These are phyloP conservation scores for Edolisoma coerulescens DNA, from an alignment of 2,113 vertebrate genomes.

Conservation along the genomic window DNA sequence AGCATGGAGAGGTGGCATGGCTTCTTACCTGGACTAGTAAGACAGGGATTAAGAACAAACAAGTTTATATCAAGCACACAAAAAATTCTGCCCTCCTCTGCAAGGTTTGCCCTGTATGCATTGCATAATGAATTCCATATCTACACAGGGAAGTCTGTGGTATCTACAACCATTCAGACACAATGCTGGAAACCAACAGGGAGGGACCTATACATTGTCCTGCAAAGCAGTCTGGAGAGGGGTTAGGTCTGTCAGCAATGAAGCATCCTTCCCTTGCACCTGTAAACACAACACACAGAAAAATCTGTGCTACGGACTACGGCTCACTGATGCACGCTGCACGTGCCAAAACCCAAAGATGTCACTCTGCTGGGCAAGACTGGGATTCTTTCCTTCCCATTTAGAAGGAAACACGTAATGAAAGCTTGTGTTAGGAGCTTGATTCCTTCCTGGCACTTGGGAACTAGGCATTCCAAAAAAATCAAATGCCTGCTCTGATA, in stretches of 20 bases:
- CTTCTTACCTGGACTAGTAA: background rate
- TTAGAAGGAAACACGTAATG: background rate
- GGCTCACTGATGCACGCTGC: accelerated
- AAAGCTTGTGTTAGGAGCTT: background rate
- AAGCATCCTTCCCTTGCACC: background rate
- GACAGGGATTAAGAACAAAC: background rate
- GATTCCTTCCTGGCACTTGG: background rate
- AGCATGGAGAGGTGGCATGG: background rate
- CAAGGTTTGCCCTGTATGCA: background rate
- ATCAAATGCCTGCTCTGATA: background rate
- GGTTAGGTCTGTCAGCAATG: background rate
- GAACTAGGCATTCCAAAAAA: background rate
- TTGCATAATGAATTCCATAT: background rate
- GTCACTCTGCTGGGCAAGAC: background rate
- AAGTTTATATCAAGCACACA: background rate
- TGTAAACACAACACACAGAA: background rate
- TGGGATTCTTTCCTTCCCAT: background rate
- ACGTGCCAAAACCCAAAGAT: background rate
- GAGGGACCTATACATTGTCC: background rate
- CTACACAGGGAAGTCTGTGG: background rate
- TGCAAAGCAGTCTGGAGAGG: background rate
- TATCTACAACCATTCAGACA: background rate
- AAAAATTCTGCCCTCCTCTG: background rate
- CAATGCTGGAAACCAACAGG: background rate
- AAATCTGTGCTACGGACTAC: accelerated